Evolutionary conservation across 1,140 invertebrate genomes (phyloP), one percentile per base, ranked within the genome.

Genomic region (Nasonia vitripennis): DNA sequence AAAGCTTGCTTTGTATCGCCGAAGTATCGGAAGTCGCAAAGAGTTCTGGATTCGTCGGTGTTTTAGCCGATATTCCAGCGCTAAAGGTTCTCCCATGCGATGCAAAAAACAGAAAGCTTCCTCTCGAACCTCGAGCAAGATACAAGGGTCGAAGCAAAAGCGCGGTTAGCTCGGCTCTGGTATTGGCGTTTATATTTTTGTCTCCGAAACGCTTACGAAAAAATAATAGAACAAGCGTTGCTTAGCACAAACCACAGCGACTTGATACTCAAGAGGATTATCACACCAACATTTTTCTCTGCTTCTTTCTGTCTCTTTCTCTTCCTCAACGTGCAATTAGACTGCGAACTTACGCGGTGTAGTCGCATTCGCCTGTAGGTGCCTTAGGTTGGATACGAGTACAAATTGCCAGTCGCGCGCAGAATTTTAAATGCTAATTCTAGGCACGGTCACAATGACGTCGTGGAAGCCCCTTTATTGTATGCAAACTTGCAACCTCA

Each of bases 101-200:
- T 48, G n/a, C 4, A 75, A 75, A 84, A 84, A 80, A 37, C n/a
- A 75, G 11, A 11, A 85, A n/a, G 62, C 23, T 67, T 81, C 67
- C 75, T 81, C 77, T 48, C 27, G 27, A 80, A 27, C 51, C n/a
- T 45, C 31, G 77, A 45, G 5, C 12, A 55, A 70, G 34, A n/a
- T n/a, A 62, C 55, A 17, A 62, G 7, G 5, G 71, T 1, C 0
- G 11, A 12, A 31, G 71, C 11, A 10, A 23, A 68, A 37, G 34
- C 34, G 45, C 70, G 78, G 14, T 6, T 45, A 20, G 7, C 70
- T 14, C 12, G 17, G 20, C 12, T 80, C 74, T 79, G 67, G 68
- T 84, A 79, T 84, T 84, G 77, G 83, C 77, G 31, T 73, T 79
- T 74, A 84, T 9, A 84, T 84, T 79, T 84, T 55, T 11, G 2